Base-by-base conservation (phyloP, 2,888 invertebrate genomes). In the Nesidiocoris tenuis region DNA sequence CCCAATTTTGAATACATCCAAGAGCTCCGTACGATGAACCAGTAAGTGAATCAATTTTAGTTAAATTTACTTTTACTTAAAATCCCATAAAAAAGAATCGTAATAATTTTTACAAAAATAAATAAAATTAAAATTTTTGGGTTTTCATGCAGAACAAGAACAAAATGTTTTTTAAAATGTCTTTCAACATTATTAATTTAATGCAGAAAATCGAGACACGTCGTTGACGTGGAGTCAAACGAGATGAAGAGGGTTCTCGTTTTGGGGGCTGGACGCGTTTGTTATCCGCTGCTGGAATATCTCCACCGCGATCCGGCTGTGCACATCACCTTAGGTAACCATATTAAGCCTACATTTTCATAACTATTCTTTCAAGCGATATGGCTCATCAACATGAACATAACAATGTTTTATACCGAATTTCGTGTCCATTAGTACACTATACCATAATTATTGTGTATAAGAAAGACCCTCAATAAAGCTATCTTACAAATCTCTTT, bases 221-320 rank as follows among this genome's bases (percentile, higher is more conserved):
- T 92, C 83, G 88, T 90, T 61, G 90, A 90, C 80, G 87, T 88
- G 12, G 86, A 86, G 57, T 84, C 84, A 39, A 78, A 64, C 12
- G 88, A 88, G 57, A 86, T 86, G 59, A 87, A 88, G 80, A 91
- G 90, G 80, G 92, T 97, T 0, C 87, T 98, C 9, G 91, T 99
- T 1, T 86, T 99, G 12, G 99, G 99, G 0, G 96, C 98, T 55
- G 99, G 99, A 0, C 90, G 94, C 82, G 98, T 99, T 0, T 92
- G 96, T 0, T 92, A 93, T 0, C 99, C 99, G 0, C 87, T 98
- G 0, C 93, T 99, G 0, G 98, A 99, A 83, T 99, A 98, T 85
- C 86, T 99, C 24, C 88, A 93, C 75, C 87, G 94, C 68, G 93
- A 96, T 82, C 88, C 89, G 79, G 90, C 90, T 78, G 86, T 96